Conservation (phyloP, 2,888 invertebrate species). For the Orthosia gothica region DNA sequence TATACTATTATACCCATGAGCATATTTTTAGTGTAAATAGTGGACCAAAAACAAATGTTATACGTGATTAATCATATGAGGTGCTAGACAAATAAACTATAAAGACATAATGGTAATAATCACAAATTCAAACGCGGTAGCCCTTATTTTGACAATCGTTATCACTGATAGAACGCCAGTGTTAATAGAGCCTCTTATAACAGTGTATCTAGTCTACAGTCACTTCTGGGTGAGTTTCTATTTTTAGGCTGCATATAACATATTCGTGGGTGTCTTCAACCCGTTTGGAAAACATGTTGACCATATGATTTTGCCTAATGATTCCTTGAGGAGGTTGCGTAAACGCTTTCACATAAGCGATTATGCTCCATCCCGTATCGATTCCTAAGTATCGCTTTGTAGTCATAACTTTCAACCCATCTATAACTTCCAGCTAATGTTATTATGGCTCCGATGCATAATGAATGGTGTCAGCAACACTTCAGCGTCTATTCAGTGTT, state of each 20-base stretch:
- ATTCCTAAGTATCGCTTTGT: conserved; percentile 32
- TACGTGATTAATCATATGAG: neutral
- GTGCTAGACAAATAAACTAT: neutral
- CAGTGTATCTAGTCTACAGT: no score
- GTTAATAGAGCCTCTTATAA: no score
- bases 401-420: conserved; percentile 47
- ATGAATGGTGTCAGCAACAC: conserved; percentile 38
- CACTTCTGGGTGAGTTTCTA: no score
- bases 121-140: no score
- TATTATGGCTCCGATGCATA: conserved; percentile 48
- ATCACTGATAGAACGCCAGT: no score
- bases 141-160: no score
- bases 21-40: conserved; percentile 25
- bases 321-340: neutral
- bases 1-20: neutral
- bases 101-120: no score
- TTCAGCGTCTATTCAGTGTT: conserved; percentile 32
- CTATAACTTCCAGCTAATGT: conserved; percentile 49
- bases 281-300: no score
- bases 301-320: no score
- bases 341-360: neutral
- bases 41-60: conserved; percentile 5
- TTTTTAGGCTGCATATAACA: no score
- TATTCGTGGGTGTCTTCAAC: no score
- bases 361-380: neutral